Base-by-base conservation (phyloP, 1,140 invertebrate species). In the Drosophila pectinifera region DNA sequence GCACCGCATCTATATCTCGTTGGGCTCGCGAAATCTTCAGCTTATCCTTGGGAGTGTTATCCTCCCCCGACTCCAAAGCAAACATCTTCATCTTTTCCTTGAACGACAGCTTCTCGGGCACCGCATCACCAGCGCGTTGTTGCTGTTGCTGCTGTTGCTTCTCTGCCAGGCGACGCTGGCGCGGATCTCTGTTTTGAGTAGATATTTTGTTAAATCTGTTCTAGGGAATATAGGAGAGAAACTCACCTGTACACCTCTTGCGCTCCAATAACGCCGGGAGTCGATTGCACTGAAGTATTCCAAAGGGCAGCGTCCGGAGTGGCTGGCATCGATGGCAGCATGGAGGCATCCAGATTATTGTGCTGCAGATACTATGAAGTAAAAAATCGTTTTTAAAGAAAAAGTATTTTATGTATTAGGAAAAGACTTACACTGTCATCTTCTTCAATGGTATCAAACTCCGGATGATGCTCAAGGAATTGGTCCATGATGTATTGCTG, bases 71-170 rank as follows among this genome's bases (percentile, higher is more conserved):
- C 93, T 98, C 97, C 93, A 97, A 95, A 13, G 97, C 97, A 93
- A 98, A 98, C 97, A 98, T 98, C 92, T 98, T 98, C 97, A 98
- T 98, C 93, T 98, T 98, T 91, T 98, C 97, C 92, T 97, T 97
- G 91, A 98, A 98, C 54, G 96, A 96, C 10, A 98, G 93, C 85
- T 98, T 98, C 91, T 98, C 97, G 1, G 97, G 97, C 55, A 97
- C 95, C 7, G 96, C 95, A 59, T 94, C 93, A 57, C 94, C 92
- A 61, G 85, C 93, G 91, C 93, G 95, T 94, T 93, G 94, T 77
- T 95, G 94, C 64, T 95, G 94, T 67, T 96, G 94, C 75, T 95
- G 94, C 48, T 95, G 95, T 83, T 96, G 95, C 89, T 96, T 95
- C 91, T 97, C 96, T 0, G 96, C 96, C 58, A 98, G 92, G 20